Base-by-base conservation (phyloP, 2,888 invertebrate species). In the Ditula angustiorana region DNA sequence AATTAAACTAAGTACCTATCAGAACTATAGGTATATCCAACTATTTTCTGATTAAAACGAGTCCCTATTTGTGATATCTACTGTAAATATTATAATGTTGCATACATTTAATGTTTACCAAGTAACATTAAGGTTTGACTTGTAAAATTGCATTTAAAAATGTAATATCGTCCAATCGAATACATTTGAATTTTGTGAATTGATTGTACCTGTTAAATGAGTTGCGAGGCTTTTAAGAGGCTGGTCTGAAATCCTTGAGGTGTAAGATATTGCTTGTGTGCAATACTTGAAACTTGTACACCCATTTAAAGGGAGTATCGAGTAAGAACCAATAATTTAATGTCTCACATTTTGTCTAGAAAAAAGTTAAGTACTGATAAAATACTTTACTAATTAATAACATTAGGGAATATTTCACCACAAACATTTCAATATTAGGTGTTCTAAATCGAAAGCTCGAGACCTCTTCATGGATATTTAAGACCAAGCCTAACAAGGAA, bases 91-190 rank as follows among this genome's bases (percentile, higher is more conserved):
- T 52, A n/a, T 46, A 47, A 63, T 52, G 44, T 44, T 47, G 50
- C 49, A 61, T 41, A 37, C 56, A 47, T 57, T n/a, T 35, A 65
- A 56, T 53, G 63, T 64, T 58, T 64, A 64, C 52, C 58, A 64
- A 28, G 21, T 64, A 59, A 46, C 53, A 26, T 44, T 64, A 64
- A 64, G 58, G 21, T 58, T 24, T 52, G 49, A 63, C 24, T 53
- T 53, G 52, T 64, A 64, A 58, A 46, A 53, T 59, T 59, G 52
- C 64, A 64, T 64, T 59, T 53, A 26, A 59, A 37, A 59, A 64
- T 64, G 64, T 64, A 58, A 64, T 64, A 37, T 59, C 59, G 64
- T 64, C 64, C 64, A 64, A 35, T 47, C 30, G 30, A 58, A n/a
- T 52, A 58, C 13, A 19, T 46, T 63, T 64, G 2, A 7, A 47